Evolutionary conservation across 2,888 invertebrate genomes (phyloP), one percentile per base, ranked within the genome.

Genomic region (Athripsodes cinereus): DNA sequence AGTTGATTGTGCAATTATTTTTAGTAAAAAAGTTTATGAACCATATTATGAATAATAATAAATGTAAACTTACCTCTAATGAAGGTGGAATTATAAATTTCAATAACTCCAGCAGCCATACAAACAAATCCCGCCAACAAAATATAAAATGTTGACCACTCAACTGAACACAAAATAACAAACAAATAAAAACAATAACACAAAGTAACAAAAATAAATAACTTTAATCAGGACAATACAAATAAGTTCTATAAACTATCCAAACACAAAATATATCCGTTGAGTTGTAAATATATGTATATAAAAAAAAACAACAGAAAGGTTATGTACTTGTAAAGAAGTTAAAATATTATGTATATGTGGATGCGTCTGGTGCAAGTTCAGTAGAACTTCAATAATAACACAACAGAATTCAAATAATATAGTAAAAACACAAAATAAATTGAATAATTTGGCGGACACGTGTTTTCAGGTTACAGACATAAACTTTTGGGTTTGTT

Each of bases 151-250:
- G 3, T 26, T 26, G 26, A 26, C 52, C 62, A 62, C 62, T 62
- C 62, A 60, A 62, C 59, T 55, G 46, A 62, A 62, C 62, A 61
- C 57, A 57, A 59, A 59, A 51, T 54, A 58, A 58, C 46, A 53
- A 49, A 61, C 47, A 55, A 55, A 55, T 53, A 52, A 46, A 56
- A 61, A 56, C 26, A 26, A 26, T 49, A 20, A 55, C 40, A 58
- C 21, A 55, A 34, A 46, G 46, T 56, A 56, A 61, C 53, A 54
- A 58, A 54, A 62, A 52, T 55, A 58, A 54, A 58, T n/a, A n/a
- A n/a, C n/a, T n/a, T n/a, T n/a, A n/a, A n/a, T n/a, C 46, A 47
- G 3, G 54, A 55, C 35, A 53, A 52, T 5, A 11, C 10, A 31
- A 18, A 20, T 48, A 6, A 19, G 48, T 48, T 48, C 19, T 2